A percentile compares a stretch with the other conserved stretches of the same genome.
Conservation (phyloP, 1,140 invertebrate genomes). For the Ceratosolen fusciceps region DNA sequence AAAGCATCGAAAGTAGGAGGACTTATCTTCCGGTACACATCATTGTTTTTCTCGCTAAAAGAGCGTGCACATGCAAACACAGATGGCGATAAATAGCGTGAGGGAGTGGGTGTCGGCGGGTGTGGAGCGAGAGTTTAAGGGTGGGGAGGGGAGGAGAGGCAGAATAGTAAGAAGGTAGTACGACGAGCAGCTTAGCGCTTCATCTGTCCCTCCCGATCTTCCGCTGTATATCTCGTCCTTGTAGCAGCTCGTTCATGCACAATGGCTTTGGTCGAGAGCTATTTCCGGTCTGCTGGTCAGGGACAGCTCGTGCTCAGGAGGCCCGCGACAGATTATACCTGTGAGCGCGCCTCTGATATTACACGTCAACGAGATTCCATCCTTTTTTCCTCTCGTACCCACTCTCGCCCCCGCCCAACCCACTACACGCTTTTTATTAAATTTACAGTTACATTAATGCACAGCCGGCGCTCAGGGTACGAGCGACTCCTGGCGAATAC, state of each 20-base stretch:
- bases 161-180: not conserved
- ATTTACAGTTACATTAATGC: no score
- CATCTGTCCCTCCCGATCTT: not conserved
- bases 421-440: no score
- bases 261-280: constrained; percentile 55
- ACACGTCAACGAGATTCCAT: not conserved
- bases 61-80: not conserved
- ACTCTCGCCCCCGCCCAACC: not conserved
- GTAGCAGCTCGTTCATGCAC: constrained; percentile 52
- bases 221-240: constrained; percentile 31
- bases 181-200: not conserved
- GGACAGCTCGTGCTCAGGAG: constrained; percentile 49
- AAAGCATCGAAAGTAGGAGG: constrained; percentile 33
- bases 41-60: constrained; percentile 2
- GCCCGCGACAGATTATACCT: not conserved
- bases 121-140: no score
- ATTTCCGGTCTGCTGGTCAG: constrained; percentile 59
- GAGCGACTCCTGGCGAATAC: not conserved
- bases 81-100: not conserved
- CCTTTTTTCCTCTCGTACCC: not conserved
- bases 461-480: not conserved
- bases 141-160: not conserved
- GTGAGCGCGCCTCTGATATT: not conserved
- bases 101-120: no score
- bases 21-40: constrained; percentile 43